phyloP scores from a whole-genome alignment of 2,113 vertebrate species.

The Rhabdomys dilectus region DNA sequence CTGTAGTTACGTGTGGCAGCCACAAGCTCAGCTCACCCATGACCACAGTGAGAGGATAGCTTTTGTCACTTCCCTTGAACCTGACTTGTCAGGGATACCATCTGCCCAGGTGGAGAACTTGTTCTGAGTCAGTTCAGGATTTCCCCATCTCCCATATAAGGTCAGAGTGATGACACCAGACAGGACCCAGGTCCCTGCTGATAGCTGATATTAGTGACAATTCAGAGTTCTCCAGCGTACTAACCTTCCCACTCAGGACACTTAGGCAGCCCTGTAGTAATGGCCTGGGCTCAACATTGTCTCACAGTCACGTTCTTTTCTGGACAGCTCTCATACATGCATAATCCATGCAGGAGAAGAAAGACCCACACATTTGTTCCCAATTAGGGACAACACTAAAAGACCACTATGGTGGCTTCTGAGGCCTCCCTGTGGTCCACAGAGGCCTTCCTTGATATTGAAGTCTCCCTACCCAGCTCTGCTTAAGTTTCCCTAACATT shows the following conservation, averaged over 20 bases:
- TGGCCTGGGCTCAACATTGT: not conserved
- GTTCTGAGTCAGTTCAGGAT: not conserved
- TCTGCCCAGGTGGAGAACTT: not conserved
- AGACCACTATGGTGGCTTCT: fast-evolving
- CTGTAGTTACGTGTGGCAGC: not conserved
- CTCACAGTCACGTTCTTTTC: not conserved
- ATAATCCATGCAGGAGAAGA: fast-evolving
- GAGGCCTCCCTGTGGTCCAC: not conserved
- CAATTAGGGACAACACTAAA: too few relatives aligned
- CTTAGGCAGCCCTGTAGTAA: fast-evolving
- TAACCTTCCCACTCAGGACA: not conserved
- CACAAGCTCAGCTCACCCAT: not conserved
- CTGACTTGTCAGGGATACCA: not conserved
- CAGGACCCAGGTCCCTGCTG: fast-evolving
- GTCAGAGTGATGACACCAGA: not conserved
- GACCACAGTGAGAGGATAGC: not conserved
- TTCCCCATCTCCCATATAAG: not conserved
- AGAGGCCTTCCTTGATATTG: not conserved
- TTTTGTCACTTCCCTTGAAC: not conserved
- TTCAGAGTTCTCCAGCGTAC: not conserved
- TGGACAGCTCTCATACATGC: not conserved
- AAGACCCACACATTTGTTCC: not conserved
- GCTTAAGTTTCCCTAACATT: not conserved
- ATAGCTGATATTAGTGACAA: fast-evolving
- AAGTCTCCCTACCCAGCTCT: not conserved